phyloP scores from a whole-genome alignment of 2,797 vertebrate species.

The Agapornis canus region DNA sequence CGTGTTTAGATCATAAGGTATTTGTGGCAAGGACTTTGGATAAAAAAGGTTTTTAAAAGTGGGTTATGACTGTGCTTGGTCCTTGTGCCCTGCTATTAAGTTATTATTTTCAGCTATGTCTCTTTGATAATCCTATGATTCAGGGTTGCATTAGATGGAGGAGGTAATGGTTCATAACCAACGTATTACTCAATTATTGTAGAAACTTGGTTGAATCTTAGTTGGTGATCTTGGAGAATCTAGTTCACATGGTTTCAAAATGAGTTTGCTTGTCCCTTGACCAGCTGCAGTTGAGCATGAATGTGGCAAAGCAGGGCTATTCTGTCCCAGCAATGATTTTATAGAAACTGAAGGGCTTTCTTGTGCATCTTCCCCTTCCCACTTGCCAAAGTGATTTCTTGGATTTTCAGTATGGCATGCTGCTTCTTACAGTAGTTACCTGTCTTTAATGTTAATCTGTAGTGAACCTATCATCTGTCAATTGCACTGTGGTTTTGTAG shows the following conservation, averaged over 20 bases:
- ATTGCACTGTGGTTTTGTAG: not conserved
- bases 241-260: not conserved
- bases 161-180: not conserved
- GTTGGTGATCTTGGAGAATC: not conserved
- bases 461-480: not conserved
- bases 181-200: not conserved
- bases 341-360: not conserved
- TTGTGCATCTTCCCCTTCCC: rapidly evolving
- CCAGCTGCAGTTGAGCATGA: not conserved
- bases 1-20: not conserved
- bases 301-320: not conserved
- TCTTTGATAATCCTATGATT: not conserved
- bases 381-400: not conserved
- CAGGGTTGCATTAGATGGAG: not conserved
- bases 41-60: not conserved
- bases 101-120: not conserved
- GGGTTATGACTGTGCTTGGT: not conserved
- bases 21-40: not conserved
- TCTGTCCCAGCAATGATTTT: not conserved
- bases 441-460: not conserved
- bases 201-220: not conserved
- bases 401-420: not conserved
- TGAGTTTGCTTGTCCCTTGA: not conserved
- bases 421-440: not conserved
- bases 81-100: not conserved